Conservation (phyloP, 2,888 invertebrate species). For the Laspeyria flexula region DNA sequence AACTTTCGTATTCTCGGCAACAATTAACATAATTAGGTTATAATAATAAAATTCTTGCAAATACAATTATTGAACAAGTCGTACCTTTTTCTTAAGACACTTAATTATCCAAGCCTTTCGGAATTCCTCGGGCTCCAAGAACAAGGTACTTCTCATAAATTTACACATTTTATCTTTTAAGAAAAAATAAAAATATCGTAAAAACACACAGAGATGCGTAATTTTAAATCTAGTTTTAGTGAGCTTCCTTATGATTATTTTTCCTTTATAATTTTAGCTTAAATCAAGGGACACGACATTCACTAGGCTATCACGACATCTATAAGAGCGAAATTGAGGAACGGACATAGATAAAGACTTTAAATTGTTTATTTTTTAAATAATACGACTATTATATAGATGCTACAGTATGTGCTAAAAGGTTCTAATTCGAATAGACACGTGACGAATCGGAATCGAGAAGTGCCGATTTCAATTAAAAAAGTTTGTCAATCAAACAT, state of each 20-base stretch:
- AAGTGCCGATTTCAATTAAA: conserved; percentile 32
- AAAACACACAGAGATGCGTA: conserved; percentile 71
- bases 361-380: conserved; percentile 70
- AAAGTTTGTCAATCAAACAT: conserved; percentile 37
- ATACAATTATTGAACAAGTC: conserved; percentile 26
- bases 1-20: conserved; percentile 37
- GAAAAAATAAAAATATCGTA: conserved; percentile 49
- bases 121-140: conserved; percentile 13
- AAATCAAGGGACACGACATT: conserved; percentile 79
- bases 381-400: conserved; percentile 68
- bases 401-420: conserved; percentile 64
- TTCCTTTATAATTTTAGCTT: conserved; percentile 56
- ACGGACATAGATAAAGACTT: conserved; percentile 82
- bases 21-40: conserved; percentile 37
- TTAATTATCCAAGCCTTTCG: conserved; percentile 11
- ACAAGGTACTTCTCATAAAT: conserved; percentile 23
- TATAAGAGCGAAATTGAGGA: conserved; percentile 84
- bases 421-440: conserved; percentile 49
- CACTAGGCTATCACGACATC: conserved; percentile 84
- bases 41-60: conserved; percentile 25
- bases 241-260: conserved; percentile 73
- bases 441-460: conserved; percentile 41
- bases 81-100: conserved; percentile 25
- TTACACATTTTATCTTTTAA: conserved; percentile 18
- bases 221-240: conserved; percentile 64